Base-by-base conservation (phyloP, 2,797 vertebrate genomes). In the Sebastes minor region DNA sequence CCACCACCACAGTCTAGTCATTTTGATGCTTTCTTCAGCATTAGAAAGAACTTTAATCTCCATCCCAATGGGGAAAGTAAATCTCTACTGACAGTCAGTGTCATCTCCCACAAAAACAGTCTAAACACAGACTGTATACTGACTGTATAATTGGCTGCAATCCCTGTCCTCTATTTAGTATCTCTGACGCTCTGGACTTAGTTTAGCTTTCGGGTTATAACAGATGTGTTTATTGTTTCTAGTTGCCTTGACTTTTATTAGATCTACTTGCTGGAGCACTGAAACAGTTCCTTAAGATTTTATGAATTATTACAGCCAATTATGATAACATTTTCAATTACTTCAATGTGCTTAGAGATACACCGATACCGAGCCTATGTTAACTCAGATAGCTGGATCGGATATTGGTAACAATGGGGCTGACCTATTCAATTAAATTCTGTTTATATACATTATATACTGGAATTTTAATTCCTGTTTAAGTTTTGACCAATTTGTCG, bases 101-200 rank as follows among this genome's bases (percentile, higher is more conserved):
- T 85, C 73, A 78, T 64, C 42, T 66, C 53, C 10, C 28, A 63
- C 55, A 56, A 59, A 52, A 63, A 60, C 59, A 69, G 28, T 38
- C 60, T 71, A 55, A 82, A 74, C 65, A 71, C 38, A 28, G 49
- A 42, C 38, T 10, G 8, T 10, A n/a, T n/a, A 42, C 49, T 22
- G 65, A 52, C 64, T n/a, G 68, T 63, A 60, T 63, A 46, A 57
- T 76, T 77, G 72, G 49, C 28, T 9, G 23, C 52, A 8, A 18
- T 71, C 27, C 28, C 12, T 52, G 38, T 59, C 12, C 69, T 68
- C 12, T 38, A 53, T 76, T 80, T 67, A 74, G 10, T 10, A 35
- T 71, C 32, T 69, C 4, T 61, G 55, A 23, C n/a, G 1, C 27
- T 28, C 20, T 14, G 46, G 35, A 65, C 4, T 11, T 13, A 61